phyloP scores from a whole-genome alignment of 1,140 invertebrate species.

The Trichogramma pretiosum region DNA sequence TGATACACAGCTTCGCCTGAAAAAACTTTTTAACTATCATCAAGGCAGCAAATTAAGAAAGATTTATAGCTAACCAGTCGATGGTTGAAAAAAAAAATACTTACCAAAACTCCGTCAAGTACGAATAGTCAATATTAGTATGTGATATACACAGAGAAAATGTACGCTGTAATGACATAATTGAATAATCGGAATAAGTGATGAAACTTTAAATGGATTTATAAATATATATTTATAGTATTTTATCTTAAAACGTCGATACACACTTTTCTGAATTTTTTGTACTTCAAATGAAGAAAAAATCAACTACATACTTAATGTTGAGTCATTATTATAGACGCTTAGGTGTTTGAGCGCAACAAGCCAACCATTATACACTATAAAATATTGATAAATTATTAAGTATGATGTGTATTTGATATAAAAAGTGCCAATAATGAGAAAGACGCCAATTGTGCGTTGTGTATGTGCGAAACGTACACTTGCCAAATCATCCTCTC shows the following conservation, averaged over 20 bases:
- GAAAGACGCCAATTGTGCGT: neutral
- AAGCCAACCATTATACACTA: slow-evolving; percentile 2
- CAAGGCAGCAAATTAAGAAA: neutral
- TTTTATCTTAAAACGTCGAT: too few species aligned
- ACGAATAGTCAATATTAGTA: slow-evolving; percentile 48
- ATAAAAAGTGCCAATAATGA: slow-evolving; percentile 14
- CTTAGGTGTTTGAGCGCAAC: slow-evolving; percentile 15
- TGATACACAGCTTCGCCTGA: too few species aligned
- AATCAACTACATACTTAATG: too few species aligned
- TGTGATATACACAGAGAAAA: slow-evolving; percentile 45
- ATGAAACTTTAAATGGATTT: slow-evolving; percentile 30
- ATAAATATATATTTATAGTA: slow-evolving; percentile 29
- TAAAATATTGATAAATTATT: too few species aligned
- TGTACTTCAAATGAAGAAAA: too few species aligned
- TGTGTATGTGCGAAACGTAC: too few species aligned
- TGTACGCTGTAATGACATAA: slow-evolving; percentile 38
- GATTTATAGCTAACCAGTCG: slow-evolving; percentile 10
- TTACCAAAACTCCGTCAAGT: slow-evolving; percentile 31
- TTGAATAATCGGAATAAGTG: slow-evolving; percentile 28
- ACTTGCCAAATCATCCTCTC: too few species aligned
- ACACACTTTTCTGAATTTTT: too few species aligned
- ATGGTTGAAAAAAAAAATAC: slow-evolving; percentile 13
- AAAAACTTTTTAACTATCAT: too few species aligned
- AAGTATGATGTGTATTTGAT: slow-evolving; percentile 5
- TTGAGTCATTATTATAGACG: slow-evolving; percentile 1